A percentile compares a stretch with the other conserved stretches of the same genome.
These are phyloP conservation scores for Pan troglodytes DNA, from an alignment of 2,113 vertebrate genomes.

Conservation along the genomic window DNA sequence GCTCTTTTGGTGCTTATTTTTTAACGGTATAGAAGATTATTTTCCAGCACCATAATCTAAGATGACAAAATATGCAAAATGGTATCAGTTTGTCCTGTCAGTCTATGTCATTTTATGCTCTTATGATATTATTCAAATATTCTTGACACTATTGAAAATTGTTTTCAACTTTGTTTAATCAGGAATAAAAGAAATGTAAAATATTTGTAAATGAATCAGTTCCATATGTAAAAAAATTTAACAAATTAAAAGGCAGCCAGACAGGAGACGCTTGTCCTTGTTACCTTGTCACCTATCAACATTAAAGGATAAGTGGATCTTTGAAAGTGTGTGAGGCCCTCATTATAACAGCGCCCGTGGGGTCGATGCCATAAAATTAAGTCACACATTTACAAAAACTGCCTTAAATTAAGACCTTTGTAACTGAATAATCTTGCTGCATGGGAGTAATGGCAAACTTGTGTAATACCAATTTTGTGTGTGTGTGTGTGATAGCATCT, in stretches of 20 bases:
- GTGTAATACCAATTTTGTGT: no score
- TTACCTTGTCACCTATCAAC: background rate
- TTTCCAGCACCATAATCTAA: background rate
- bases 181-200: background rate
- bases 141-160: background rate
- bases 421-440: background rate
- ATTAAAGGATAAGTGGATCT: background rate
- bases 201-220: background rate
- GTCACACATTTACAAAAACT: background rate
- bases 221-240: background rate
- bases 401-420: background rate
- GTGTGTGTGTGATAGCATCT: no score
- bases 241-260: background rate
- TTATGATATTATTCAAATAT: background rate
- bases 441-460: background rate
- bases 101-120: background rate
- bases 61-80: background rate
- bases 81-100: background rate
- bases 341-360: fast-evolving
- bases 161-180: background rate
- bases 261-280: background rate
- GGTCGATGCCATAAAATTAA: background rate
- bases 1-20: background rate
- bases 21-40: background rate
- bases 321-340: background rate